phyloP scores from a whole-genome alignment of 2,113 vertebrate species.

The Cervus canadensis region DNA sequence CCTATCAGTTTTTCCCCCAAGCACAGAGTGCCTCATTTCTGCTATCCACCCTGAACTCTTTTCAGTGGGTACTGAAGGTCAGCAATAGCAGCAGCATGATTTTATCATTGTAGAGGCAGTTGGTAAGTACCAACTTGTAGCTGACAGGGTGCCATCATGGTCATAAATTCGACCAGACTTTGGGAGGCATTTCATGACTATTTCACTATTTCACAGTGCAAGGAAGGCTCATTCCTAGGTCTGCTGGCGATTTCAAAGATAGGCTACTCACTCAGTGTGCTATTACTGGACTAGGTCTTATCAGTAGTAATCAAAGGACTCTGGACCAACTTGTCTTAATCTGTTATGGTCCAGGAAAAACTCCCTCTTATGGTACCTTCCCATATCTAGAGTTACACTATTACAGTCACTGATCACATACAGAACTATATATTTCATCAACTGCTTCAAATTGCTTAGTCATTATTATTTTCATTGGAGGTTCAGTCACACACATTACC shows the following conservation, averaged over 20 bases:
- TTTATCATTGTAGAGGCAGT: neutral
- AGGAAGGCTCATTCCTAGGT: neutral
- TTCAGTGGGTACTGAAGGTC: neutral
- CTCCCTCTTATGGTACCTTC: neutral
- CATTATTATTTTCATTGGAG: neutral
- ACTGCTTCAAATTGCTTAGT: neutral
- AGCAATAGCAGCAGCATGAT: neutral
- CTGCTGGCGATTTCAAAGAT: neutral
- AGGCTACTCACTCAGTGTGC: neutral
- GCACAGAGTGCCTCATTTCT: neutral
- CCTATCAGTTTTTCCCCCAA: neutral
- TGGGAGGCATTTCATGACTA: neutral
- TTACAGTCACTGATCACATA: neutral
- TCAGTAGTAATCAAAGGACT: neutral
- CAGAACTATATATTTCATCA: neutral
- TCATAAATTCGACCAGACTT: neutral
- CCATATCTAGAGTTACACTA: neutral
- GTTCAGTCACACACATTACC: neutral
- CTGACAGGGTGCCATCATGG: neutral
- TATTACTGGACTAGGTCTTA: neutral
- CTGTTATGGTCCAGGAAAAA: neutral
- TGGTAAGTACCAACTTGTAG: neutral
- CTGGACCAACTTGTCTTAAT: neutral
- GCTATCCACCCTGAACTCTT: neutral
- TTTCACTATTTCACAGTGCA: neutral